Evolutionary conservation across 2,888 invertebrate genomes (phyloP).

Genomic region (Leptarthrus brevirostris): DNA sequence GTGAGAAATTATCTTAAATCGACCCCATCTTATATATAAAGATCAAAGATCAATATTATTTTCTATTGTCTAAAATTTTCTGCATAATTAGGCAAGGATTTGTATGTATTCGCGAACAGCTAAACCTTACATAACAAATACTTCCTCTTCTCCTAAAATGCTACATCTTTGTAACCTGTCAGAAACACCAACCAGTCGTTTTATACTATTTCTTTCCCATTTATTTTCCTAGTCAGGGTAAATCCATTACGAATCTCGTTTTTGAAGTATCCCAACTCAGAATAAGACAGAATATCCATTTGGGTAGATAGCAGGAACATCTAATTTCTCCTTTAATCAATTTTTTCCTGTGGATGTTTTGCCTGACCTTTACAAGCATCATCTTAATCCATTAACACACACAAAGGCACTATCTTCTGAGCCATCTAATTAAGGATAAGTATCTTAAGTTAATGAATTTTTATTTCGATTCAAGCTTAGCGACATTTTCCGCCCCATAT

Average conservation of each 20-base stretch:
- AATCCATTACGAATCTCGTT: constrained; percentile 30
- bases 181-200: too few species aligned
- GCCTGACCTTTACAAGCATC: constrained; percentile 32
- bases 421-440: constrained; percentile 52
- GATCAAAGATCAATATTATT: too few species aligned
- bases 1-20: too few species aligned
- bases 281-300: constrained; percentile 26
- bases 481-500: not conserved
- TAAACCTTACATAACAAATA: too few species aligned
- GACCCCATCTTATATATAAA: too few species aligned
- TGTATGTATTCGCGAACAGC: too few species aligned
- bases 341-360: not conserved
- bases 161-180: too few species aligned
- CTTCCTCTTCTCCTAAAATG: too few species aligned
- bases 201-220: too few species aligned
- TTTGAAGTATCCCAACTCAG: constrained; percentile 15
- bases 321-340: constrained; percentile 29
- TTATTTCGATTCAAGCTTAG: constrained; percentile 13
- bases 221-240: not conserved
- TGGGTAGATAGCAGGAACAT: constrained; percentile 29
- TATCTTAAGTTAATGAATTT: constrained; percentile 51
- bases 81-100: too few species aligned
- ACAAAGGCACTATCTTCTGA: constrained; percentile 14
- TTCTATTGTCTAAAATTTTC: too few species aligned
- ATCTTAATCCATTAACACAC: constrained; percentile 44